phyloP scores from a whole-genome alignment of 2,888 invertebrate genomes.

The Drosophila rellima region DNA sequence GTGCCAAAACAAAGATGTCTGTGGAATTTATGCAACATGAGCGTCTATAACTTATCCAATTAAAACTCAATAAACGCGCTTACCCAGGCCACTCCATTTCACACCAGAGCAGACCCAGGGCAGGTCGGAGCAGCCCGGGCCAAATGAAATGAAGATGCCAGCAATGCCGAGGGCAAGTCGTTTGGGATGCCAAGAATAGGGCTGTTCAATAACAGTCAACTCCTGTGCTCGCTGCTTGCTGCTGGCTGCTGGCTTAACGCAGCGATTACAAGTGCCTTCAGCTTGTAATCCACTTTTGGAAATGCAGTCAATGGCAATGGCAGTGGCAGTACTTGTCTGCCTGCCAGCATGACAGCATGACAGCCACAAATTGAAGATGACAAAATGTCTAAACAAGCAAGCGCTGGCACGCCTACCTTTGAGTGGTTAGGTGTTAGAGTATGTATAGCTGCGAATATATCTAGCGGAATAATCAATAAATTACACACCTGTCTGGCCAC shows the following conservation, averaged over 20 bases:
- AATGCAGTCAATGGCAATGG: constrained; percentile 67
- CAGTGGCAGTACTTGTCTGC: constrained; percentile 42
- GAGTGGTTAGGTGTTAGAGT: constrained; percentile 7
- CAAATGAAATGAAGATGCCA: constrained; percentile 70
- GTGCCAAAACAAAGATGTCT: constrained; percentile 71
- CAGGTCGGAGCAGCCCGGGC: constrained; percentile 13
- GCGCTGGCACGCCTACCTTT: constrained; percentile 32
- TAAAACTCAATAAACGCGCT: constrained; percentile 81
- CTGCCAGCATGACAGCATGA: constrained; percentile 78
- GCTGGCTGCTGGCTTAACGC: constrained; percentile 71
- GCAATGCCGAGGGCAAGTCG: constrained; percentile 42
- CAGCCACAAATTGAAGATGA: constrained; percentile 83
- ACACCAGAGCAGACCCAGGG: background rate
- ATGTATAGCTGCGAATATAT: constrained; percentile 48
- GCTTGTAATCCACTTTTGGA: constrained; percentile 82
- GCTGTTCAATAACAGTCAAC: constrained; percentile 67
- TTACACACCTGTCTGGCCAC: constrained; percentile 85
- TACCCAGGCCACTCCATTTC: constrained; percentile 22
- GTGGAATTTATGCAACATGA: constrained; percentile 82
- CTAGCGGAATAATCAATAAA: constrained; percentile 84
- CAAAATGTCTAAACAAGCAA: constrained; percentile 81
- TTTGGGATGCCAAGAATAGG: constrained; percentile 31
- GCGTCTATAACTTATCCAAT: constrained; percentile 81
- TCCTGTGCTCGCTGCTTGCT: constrained; percentile 29
- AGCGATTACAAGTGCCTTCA: constrained; percentile 82